These are phyloP conservation scores for Ptychochromis oligacanthus DNA, from an alignment of 2,113 vertebrate genomes.

Conservation along the genomic window DNA sequence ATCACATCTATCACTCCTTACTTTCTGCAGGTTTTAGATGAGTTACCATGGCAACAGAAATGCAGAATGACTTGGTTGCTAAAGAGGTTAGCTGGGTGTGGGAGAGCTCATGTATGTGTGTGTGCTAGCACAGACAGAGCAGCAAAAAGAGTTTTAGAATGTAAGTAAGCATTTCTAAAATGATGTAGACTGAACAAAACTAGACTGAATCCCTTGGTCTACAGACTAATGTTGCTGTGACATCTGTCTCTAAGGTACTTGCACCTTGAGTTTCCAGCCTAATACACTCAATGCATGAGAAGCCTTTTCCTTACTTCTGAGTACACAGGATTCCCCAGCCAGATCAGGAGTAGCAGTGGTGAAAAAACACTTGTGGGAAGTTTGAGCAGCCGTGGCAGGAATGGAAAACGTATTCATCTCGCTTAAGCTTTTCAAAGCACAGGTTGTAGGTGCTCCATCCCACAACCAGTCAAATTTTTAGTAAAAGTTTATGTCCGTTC, in stretches of 20 bases:
- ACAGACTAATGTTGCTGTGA: not conserved
- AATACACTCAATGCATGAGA: not conserved
- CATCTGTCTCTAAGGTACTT: not conserved
- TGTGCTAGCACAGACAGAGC: not conserved
- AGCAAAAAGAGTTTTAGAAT: not conserved
- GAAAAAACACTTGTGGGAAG: not conserved
- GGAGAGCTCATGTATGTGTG: not conserved
- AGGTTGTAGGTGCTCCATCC: not conserved
- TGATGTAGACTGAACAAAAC: not conserved
- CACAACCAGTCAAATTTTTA: not conserved
- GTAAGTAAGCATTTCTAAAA: not conserved
- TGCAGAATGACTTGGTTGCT: not conserved
- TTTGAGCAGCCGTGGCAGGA: not conserved
- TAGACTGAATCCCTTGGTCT: not conserved
- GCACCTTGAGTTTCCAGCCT: not conserved
- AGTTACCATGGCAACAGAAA: conserved; percentile 15
- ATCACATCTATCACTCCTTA: not conserved
- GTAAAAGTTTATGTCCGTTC: not conserved
- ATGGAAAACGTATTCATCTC: not conserved
- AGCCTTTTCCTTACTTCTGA: not conserved
- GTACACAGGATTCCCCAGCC: not conserved
- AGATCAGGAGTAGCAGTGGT: not conserved
- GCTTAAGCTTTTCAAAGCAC: not conserved
- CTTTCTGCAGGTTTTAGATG: not conserved
- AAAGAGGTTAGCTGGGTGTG: not conserved